Base-by-base conservation (phyloP, 1,140 invertebrate genomes). In the Drosophila repleta region DNA sequence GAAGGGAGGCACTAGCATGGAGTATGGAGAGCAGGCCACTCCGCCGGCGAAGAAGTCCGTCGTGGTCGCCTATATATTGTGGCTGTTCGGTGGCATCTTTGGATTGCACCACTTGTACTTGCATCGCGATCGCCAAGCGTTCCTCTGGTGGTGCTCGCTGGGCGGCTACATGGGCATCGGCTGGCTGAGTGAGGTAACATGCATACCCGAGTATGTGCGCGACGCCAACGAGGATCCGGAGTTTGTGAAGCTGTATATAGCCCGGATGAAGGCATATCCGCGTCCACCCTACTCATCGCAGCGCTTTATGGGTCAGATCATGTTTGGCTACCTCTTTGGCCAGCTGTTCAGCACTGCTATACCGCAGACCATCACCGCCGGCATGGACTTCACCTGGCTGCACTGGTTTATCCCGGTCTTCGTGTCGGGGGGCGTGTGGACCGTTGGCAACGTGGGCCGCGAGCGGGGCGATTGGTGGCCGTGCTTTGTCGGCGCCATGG, bases 91-190 rank as follows among this genome's bases (percentile, higher is more conserved):
- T 35, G 98, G 97, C 8, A 92, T 96, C 76, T 95, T 97, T 73
- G 97, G 98, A 0, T 91, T 97, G 1, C 98, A 99, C 92, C 97
- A 98, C 90, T 94, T 98, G 81, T 99, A 99, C 91, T 92, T 99
- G 45, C 94, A 94, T 46, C 92, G 98, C 60, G 97, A 98, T 91
- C 93, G 95, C n/a, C 98, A 99, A 83, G 97, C 96, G 0, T 96
- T 99, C 84, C 92, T 98, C 0, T 97, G 96, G 94, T 96, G 96
- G 93, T 95, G 94, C 49, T 97, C 96, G 0, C 92, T 97, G 8
- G 98, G 97, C 13, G 97, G 97, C 3, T 97, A 97, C 81, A 93
- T 96, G 79, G 96, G 97, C 3, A 82, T 96, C 8, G 97, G 97
- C 3, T 98, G 97, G 96, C 73, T 98, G 0, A 93, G 95, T 17